Evolutionary conservation across 2,888 invertebrate species (phyloP), one percentile per base, ranked within the genome.

Genomic region (Harpalus rufipes): DNA sequence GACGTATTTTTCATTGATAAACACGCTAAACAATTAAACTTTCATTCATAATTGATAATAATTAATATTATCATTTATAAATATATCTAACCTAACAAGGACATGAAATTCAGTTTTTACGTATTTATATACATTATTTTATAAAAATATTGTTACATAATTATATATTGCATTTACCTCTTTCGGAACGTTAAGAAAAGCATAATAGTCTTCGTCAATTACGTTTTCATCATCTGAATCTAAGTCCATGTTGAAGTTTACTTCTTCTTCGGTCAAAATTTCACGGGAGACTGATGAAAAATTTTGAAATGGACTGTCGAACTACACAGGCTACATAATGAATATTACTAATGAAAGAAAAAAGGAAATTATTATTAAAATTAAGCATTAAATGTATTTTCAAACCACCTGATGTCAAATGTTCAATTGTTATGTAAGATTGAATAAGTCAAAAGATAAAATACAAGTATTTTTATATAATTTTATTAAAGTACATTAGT

Each of bases 191-290:
- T 97, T 97, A 81, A 98, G 92, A 91, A 97, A 95, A 86, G 96
- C 95, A 90, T 98, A 98, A 91, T 95, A 97, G 92, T 97, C 96
- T 89, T 97, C 97, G 91, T 96, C 96, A 85, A 94, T 91, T 86
- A 93, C 90, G 90, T 92, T 93, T 87, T 93, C 93, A 88, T 93
- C 94, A 87, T 95, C 95, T 72, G 93, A 93, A 89, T 95, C 95
- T 89, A 93, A 93, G 89, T 95, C 94, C 95, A 95, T 94, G 56
- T 78, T 18, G 14, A 25, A 21, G 14, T 18, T 7, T 76, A 59
- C 76, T 84, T 78, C 78, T 44, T 14, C 44, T 78, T 76, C 32
- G 18, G n/a, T 58, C 76, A 25, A 63, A 84, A 41, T 72, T 39
- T 76, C 59, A 72, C 63, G 41, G 61, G 61, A 61, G 80, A 80